Evolutionary conservation across 2,797 vertebrate species (phyloP).

Genomic region (Tympanoctomys barrerae): DNA sequence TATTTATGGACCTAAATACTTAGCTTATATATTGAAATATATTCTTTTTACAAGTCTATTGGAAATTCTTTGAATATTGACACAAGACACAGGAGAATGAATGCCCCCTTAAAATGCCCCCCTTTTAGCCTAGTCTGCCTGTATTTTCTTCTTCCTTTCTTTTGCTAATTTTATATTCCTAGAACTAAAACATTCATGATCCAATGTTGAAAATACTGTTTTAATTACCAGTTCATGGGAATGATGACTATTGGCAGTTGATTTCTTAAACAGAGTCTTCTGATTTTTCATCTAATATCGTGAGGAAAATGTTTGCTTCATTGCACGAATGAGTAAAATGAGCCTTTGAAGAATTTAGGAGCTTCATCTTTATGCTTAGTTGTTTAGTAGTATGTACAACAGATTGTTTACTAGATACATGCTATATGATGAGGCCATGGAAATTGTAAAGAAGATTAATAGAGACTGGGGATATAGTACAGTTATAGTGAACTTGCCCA

Average conservation of each 20-base stretch:
- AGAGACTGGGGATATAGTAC: not conserved
- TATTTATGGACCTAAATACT: not conserved
- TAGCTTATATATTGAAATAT: constrained; percentile 24
- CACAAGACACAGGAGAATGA: not conserved
- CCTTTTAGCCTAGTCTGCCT: not conserved
- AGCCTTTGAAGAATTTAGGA: not conserved
- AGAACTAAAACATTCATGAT: not conserved
- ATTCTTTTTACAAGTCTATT: not conserved
- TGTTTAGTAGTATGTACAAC: not conserved
- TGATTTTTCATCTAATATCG: not conserved
- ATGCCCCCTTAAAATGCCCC: not conserved
- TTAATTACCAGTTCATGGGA: not conserved
- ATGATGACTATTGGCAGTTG: not conserved
- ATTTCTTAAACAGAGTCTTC: not conserved
- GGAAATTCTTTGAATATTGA: not conserved
- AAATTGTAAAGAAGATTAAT: not conserved
- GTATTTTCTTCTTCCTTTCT: not conserved
- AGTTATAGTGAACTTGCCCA: not conserved
- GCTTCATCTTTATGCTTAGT: constrained; percentile 20
- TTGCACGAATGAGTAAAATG: constrained; percentile 42
- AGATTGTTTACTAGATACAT: not conserved
- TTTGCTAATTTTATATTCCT: not conserved
- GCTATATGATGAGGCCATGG: not conserved
- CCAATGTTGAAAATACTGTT: not conserved
- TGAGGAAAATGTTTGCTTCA: not conserved